These are phyloP conservation scores for Coturnix japonica DNA, from an alignment of 2,113 vertebrate species.

Conservation along the genomic window DNA sequence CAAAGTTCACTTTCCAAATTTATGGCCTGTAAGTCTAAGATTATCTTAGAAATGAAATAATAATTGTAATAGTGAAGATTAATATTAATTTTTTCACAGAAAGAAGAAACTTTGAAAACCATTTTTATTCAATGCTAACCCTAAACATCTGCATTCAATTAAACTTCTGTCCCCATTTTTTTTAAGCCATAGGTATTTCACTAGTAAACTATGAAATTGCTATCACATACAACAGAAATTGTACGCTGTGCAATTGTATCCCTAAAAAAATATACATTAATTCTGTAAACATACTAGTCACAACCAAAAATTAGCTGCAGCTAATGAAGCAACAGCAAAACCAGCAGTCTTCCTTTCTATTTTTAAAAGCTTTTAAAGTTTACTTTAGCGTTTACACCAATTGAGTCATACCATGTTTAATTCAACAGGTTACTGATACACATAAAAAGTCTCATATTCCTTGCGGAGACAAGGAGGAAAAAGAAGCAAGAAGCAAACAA, in stretches of 20 bases:
- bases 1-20: background rate
- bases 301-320: background rate
- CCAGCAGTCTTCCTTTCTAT: background rate
- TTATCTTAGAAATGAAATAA: background rate
- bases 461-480: background rate
- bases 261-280: background rate
- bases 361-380: background rate
- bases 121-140: background rate
- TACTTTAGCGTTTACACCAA: background rate
- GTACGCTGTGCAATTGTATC: background rate
- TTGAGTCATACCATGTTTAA: background rate
- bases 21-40: background rate
- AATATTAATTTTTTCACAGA: background rate
- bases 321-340: background rate
- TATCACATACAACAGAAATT: background rate
- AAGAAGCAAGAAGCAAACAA: background rate
- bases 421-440: background rate
- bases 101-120: background rate
- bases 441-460: background rate
- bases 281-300: background rate
- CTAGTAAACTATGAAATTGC: background rate
- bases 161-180: background rate
- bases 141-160: background rate
- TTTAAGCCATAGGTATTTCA: background rate
- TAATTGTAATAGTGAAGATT: background rate